A percentile compares a stretch with the other conserved stretches of the same genome.
Conservation (phyloP, 2,113 vertebrate genomes). For the Pica pica region DNA sequence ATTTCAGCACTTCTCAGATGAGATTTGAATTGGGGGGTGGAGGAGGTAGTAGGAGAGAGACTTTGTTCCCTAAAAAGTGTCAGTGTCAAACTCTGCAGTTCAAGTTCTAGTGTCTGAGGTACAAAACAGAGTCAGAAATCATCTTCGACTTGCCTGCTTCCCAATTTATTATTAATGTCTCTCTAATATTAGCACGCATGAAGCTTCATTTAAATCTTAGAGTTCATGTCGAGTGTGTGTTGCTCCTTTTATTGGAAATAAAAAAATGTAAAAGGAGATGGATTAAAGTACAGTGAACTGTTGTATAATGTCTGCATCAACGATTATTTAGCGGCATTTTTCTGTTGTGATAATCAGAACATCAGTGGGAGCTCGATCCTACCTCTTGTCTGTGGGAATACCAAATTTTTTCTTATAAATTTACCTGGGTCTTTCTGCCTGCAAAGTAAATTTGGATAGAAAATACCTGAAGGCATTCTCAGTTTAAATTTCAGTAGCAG, state of each 20-base stretch:
- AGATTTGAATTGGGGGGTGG: slow-evolving; percentile 71
- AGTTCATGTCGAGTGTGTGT: not conserved
- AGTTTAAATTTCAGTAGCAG: not conserved
- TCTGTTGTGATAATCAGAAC: not conserved
- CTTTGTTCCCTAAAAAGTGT: slow-evolving; percentile 86
- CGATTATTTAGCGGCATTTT: not conserved
- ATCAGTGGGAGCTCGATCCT: not conserved
- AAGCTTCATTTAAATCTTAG: slow-evolving; percentile 52
- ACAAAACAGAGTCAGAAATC: slow-evolving; percentile 56
- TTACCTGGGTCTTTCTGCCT: not conserved
- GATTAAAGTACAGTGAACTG: not conserved
- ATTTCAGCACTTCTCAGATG: slow-evolving; percentile 83
- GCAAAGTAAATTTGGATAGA: not conserved
- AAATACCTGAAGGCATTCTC: not conserved
- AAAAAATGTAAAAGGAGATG: not conserved
- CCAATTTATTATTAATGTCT: slow-evolving; percentile 66
- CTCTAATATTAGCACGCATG: slow-evolving; percentile 21
- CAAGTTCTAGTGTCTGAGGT: slow-evolving; percentile 77
- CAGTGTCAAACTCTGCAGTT: slow-evolving; percentile 78
- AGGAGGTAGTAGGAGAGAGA: slow-evolving; percentile 68
- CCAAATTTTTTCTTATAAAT: not conserved
- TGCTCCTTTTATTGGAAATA: slow-evolving; percentile 44
- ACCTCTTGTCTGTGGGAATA: not conserved
- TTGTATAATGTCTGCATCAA: not conserved
- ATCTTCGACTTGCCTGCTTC: not conserved